A percentile compares a stretch with the other conserved stretches of the same genome.
These are phyloP conservation scores for Magallana angulata DNA, from an alignment of 1,140 invertebrate species.

Conservation along the genomic window DNA sequence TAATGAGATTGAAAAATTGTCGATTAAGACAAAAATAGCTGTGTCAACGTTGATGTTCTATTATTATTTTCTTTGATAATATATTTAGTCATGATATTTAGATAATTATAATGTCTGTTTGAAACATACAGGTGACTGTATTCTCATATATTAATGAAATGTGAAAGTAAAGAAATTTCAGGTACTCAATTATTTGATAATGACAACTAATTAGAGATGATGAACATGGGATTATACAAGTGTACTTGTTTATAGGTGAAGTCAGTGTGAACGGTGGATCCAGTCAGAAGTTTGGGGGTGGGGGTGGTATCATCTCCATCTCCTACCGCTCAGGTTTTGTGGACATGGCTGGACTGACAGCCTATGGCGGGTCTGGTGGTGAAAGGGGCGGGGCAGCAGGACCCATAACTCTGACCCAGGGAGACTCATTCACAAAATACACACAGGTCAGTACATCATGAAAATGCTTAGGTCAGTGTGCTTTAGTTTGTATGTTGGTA, in stretches of 20 bases:
- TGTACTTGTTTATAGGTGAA: slow-evolving; percentile 20
- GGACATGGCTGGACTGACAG: slow-evolving; percentile 56
- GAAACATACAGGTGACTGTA: no score
- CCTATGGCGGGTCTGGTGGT: slow-evolving; percentile 59
- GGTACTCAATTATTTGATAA: not conserved
- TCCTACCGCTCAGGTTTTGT: slow-evolving; percentile 60
- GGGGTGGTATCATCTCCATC: slow-evolving; percentile 67
- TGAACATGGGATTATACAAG: not conserved
- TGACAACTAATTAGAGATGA: not conserved
- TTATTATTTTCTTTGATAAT: not conserved
- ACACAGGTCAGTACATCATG: not conserved
- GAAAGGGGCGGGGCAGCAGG: slow-evolving; percentile 62
- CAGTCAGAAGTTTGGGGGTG: slow-evolving; percentile 58
- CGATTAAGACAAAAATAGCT: not conserved
- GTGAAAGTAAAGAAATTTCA: no score
- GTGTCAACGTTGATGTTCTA: not conserved
- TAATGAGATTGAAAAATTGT: not conserved
- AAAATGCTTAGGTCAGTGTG: not conserved
- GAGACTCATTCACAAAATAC: slow-evolving; percentile 35
- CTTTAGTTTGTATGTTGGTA: not conserved
- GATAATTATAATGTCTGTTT: no score
- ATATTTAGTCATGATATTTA: no score
- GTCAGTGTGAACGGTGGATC: slow-evolving; percentile 41
- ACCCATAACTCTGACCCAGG: slow-evolving; percentile 56
- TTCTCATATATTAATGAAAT: no score